Base-by-base conservation (phyloP, 2,113 vertebrate species). In the Gavialis gangeticus region DNA sequence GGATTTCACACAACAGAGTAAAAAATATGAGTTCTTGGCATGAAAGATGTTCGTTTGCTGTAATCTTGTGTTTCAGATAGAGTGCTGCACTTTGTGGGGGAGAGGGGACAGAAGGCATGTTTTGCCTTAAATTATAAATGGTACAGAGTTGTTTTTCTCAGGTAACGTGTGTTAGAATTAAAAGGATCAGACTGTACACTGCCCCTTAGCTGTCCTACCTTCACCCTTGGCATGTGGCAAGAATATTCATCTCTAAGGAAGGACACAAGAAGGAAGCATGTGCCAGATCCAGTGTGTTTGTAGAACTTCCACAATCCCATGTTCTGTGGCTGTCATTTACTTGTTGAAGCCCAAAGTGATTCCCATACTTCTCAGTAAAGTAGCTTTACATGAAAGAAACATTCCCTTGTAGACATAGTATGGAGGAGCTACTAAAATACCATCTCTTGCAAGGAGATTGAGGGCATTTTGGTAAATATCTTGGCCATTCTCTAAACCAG, bases 151-250 rank as follows among this genome's bases (percentile, higher is more conserved):
- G 59, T 6, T 79, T 10, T 9, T 62, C 69, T 64, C 55, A 34
- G 78, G 16, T 0, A 13, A 5, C 0, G 24, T 22, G 55, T 0
- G 0, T 28, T 67, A 58, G 80, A 89, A 79, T 27, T 1, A 2
- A 56, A 63, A 56, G 34, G 5, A 25, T 1, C 37, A 0, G 2
- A 87, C 34, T 14, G 30, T 28, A 64, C 24, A 16, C 46, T 25
- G 13, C 6, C 25, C 25, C 77, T 76, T 5, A 79, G 75, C 16
- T 78, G 75, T 7, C 46, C 56, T 73, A 25, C 19, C 59, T 79
- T 80, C 77, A 63, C 66, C n/a, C 64, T 69, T 25, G 13, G 34
- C 3, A 66, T 1, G 1, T 5, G 9, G 9, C 2, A 18, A 78
- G 55, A 27, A 6, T 10, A 64, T n/a, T 18, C 2, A 62, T 15